Evolutionary conservation across 2,797 vertebrate species (phyloP).

Genomic region (Pseudopleuronectes americanus): DNA sequence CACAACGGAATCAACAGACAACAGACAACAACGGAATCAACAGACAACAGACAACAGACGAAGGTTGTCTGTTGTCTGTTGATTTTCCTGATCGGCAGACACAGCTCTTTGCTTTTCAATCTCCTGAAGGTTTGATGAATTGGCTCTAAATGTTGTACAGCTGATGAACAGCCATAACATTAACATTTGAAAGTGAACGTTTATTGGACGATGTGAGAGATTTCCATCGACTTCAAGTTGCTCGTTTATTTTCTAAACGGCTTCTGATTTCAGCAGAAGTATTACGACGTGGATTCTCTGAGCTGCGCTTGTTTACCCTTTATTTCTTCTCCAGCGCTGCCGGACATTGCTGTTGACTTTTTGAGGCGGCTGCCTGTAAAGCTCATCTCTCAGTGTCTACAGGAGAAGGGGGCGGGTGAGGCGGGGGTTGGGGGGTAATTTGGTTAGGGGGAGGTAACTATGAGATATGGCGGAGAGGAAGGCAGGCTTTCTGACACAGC

Average conservation of each 20-base stretch:
- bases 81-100: background rate
- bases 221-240: conserved; percentile 1
- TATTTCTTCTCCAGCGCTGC: conserved; percentile 40
- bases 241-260: background rate
- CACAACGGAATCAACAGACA: no score
- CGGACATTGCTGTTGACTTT: conserved; percentile 54
- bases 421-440: conserved; percentile 77
- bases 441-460: conserved; percentile 86
- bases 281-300: conserved; percentile 12
- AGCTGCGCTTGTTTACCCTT: conserved; percentile 31
- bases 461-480: conserved; percentile 82
- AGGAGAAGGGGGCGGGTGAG: conserved; percentile 54
- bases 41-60: no score
- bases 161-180: conserved; percentile 6
- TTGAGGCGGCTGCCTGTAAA: conserved; percentile 58
- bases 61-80: background rate
- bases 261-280: conserved; percentile 20
- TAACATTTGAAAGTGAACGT: background rate
- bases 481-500: conserved; percentile 82
- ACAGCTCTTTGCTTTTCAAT: conserved; percentile 5
- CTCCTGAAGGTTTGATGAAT: background rate
- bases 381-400: conserved; percentile 72
- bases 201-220: conserved; percentile 3
- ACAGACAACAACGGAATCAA: no score
- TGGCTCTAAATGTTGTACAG: conserved; percentile 3